A percentile compares a stretch with the other conserved stretches of the same genome.
phyloP scores from a whole-genome alignment of 1,140 invertebrate genomes.

The Calephelis nemesis region DNA sequence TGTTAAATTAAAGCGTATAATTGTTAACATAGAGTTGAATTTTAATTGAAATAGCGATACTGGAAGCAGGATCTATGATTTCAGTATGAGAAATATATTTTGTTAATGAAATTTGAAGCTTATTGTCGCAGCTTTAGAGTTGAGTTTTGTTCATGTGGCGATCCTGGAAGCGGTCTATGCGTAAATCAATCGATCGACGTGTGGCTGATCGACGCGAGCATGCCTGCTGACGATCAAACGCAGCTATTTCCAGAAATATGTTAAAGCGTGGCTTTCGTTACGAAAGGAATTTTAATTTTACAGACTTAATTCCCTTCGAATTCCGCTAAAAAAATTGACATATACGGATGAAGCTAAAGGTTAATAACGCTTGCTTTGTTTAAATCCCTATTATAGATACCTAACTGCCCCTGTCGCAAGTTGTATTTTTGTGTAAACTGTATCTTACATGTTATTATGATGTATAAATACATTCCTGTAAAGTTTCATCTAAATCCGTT shows the following conservation, averaged over 20 bases:
- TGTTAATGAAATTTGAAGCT: conserved; percentile 25
- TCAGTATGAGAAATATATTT: not conserved
- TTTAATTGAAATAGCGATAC: too few species aligned
- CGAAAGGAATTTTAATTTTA: not conserved
- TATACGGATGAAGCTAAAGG: too few species aligned
- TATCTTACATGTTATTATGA: too few species aligned
- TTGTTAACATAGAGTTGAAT: too few species aligned
- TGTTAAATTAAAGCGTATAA: too few species aligned
- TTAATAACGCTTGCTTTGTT: too few species aligned
- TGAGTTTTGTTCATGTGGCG: conserved; percentile 16
- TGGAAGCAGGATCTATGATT: too few species aligned
- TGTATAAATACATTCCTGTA: too few species aligned
- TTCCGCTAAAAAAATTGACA: not conserved
- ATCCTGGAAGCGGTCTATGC: conserved; percentile 38
- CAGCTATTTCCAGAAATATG: conserved; percentile 51
- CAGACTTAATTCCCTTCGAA: not conserved
- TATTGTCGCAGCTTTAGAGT: conserved; percentile 22
- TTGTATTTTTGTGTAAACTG: too few species aligned
- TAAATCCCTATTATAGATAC: too few species aligned
- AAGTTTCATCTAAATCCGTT: too few species aligned
- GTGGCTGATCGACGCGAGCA: conserved; percentile 51
- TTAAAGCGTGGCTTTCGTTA: conserved; percentile 34
- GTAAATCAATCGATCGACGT: conserved; percentile 73
- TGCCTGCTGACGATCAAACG: conserved; percentile 67
- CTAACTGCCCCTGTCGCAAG: too few species aligned